Percentiles rank a stretch among this genome's conserved stretches.
phyloP scores from a whole-genome alignment of 2,797 vertebrate species.

The Phataginus tetradactyla region DNA sequence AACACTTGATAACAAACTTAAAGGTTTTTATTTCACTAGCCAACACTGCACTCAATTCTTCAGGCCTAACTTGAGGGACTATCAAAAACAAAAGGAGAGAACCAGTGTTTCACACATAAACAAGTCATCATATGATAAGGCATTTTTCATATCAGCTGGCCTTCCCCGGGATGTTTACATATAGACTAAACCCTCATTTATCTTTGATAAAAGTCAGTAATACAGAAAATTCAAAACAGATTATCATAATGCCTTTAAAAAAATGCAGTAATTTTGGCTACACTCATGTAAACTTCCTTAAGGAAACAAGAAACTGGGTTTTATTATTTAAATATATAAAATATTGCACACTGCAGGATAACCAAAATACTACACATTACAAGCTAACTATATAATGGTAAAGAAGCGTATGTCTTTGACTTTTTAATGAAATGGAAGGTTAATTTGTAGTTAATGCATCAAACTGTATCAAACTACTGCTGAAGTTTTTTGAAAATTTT shows the following conservation, averaged over 20 bases:
- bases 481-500: not conserved
- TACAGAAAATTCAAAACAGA: not conserved
- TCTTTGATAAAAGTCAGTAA: not conserved
- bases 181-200: not conserved
- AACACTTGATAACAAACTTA: not conserved
- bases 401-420: not conserved
- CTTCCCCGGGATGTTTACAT: not conserved
- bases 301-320: not conserved
- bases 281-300: not conserved
- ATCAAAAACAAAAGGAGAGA: not conserved
- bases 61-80: not conserved
- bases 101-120: not conserved
- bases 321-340: slow-evolving; percentile 36
- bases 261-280: not conserved
- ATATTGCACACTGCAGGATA: not conserved
- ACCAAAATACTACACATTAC: not conserved
- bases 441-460: not conserved
- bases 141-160: not conserved
- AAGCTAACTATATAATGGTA: not conserved
- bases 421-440: not conserved
- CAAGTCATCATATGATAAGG: not conserved
- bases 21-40: not conserved
- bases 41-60: not conserved
- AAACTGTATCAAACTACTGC: not conserved
- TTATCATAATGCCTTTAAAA: not conserved